Conservation (phyloP, 1,140 invertebrate genomes). For the Sipha flava region DNA sequence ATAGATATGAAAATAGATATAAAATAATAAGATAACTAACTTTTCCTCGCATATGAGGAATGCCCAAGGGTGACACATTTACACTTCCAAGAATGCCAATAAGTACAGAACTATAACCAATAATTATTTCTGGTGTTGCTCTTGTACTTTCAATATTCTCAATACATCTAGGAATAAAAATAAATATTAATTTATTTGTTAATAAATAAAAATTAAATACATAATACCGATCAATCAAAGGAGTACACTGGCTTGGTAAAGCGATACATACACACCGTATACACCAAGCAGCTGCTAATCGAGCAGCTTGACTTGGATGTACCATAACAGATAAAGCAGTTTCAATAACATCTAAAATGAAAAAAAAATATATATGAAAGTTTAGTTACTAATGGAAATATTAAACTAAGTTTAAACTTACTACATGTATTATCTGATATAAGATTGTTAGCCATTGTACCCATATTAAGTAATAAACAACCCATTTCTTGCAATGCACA, state of each 20-base stretch:
- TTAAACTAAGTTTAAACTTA: conserved; percentile 43
- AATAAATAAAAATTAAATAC: neutral
- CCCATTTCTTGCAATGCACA: conserved; percentile 89
- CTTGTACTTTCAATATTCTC: conserved; percentile 79
- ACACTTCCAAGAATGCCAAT: conserved; percentile 89
- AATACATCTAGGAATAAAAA: conserved; percentile 51
- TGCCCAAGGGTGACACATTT: conserved; percentile 80
- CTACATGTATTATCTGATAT: conserved; percentile 77
- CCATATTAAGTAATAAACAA: conserved; percentile 74
- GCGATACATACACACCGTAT: conserved; percentile 83
- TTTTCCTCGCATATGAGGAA: conserved; percentile 93
- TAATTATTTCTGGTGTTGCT: conserved; percentile 85
- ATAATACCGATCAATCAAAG: conserved; percentile 67
- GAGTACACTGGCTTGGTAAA: conserved; percentile 86
- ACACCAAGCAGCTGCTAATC: conserved; percentile 90
- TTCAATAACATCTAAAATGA: conserved; percentile 46
- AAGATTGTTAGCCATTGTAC: conserved; percentile 82
- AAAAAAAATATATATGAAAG: neutral
- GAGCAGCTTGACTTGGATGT: conserved; percentile 84
- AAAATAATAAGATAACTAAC: conserved; percentile 45
- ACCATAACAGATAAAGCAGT: conserved; percentile 70
- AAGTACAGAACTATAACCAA: conserved; percentile 86
- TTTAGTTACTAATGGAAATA: conserved; percentile 2
- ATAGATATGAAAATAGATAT: neutral
- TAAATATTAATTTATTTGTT: neutral